Base-by-base conservation (phyloP, 2,797 vertebrate species). In the Arnoldichthys spilopterus region DNA sequence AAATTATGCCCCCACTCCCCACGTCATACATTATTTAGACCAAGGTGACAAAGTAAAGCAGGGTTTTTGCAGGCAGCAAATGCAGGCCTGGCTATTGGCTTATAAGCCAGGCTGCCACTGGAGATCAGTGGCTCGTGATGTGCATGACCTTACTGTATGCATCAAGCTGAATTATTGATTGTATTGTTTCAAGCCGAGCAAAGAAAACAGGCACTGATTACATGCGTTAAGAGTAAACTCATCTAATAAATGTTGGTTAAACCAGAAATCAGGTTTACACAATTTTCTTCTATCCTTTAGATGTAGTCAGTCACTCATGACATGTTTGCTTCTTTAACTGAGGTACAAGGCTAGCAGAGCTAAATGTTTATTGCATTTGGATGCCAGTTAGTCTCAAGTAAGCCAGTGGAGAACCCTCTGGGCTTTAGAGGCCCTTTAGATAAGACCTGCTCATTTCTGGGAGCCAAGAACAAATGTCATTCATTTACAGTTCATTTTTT, bases 1-100 rank as follows among this genome's bases (percentile, higher is more conserved):
- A 82, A 81, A 82, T 86, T 40, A 62, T 66, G 49, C 80, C 74
- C 74, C 62, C 37, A 32, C 69, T 72, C 56, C 53, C 63, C 0
- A n/a, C 47, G n/a, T 51, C 73, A 81, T 84, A 51, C 64, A 83
- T 80, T 73, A 83, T 84, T 81, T 67, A 84, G 4, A 56, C 11
- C 16, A 28, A 54, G 80, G 74, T 78, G 76, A 77, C 74, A 77
- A 74, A 69, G 28, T 74, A 72, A 37, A 47, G 79, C 18, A 18
- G 47, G 32, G 45, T 75, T 72, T 74, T 62, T 70, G 12, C 47
- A 64, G 43, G 53, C 51, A 76, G 66, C 49, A 62, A 28, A 53
- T 53, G 61, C 47, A 59, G 51, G 68, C 43, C 67, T 62, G 37
- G n/a, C 58, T 59, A 58, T 77, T 56, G 71, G 71, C 70, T 74